Percentiles rank a stretch among this genome's conserved stretches.
phyloP scores from a whole-genome alignment of 92 coral and sea anemone species.

The Paramuricea clavata region DNA sequence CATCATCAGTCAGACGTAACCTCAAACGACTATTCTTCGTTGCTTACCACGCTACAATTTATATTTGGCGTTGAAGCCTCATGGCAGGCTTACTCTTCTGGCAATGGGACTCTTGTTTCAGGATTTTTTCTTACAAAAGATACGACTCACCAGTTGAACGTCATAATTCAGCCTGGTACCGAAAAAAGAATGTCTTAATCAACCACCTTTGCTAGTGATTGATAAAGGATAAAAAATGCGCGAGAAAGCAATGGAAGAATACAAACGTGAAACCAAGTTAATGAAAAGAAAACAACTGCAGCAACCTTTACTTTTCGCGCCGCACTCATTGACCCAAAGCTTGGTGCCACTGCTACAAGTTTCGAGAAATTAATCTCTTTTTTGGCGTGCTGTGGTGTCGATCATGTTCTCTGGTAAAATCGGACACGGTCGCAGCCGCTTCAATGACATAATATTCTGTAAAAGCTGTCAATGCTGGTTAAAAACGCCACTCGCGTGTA shows the following conservation, averaged over 20 bases:
- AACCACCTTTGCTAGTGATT: slow-evolving; percentile 38
- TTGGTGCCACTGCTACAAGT: slow-evolving; percentile 44
- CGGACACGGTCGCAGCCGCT: slow-evolving; percentile 46
- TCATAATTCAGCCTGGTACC: slow-evolving; percentile 48
- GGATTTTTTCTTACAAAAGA: slow-evolving; percentile 36
- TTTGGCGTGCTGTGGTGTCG: slow-evolving; percentile 27
- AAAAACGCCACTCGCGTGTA: slow-evolving; percentile 22
- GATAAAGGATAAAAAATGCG: slow-evolving; percentile 5
- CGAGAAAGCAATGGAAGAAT: slow-evolving; percentile 46
- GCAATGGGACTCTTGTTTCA: slow-evolving; percentile 7
- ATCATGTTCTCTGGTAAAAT: slow-evolving; percentile 32
- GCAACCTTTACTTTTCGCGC: slow-evolving; percentile 48
- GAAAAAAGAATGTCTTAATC: slow-evolving; percentile 46
- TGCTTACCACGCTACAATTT: too few species aligned
- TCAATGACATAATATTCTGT: slow-evolving; percentile 35
- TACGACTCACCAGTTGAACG: slow-evolving; percentile 51
- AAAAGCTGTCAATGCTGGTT: slow-evolving; percentile 36
- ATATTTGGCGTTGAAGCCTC: too few species aligned
- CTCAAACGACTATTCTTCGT: slow-evolving; percentile 15
- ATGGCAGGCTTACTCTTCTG: neutral
- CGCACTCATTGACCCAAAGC: slow-evolving; percentile 47
- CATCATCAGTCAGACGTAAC: too few species aligned
- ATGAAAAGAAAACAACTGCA: slow-evolving; percentile 52
- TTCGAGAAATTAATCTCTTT: slow-evolving; percentile 28
- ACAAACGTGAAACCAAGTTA: slow-evolving; percentile 36